Evolutionary conservation across 2,113 vertebrate species (phyloP), one percentile per base, ranked within the genome.

Genomic region (Dicaeum eximium): DNA sequence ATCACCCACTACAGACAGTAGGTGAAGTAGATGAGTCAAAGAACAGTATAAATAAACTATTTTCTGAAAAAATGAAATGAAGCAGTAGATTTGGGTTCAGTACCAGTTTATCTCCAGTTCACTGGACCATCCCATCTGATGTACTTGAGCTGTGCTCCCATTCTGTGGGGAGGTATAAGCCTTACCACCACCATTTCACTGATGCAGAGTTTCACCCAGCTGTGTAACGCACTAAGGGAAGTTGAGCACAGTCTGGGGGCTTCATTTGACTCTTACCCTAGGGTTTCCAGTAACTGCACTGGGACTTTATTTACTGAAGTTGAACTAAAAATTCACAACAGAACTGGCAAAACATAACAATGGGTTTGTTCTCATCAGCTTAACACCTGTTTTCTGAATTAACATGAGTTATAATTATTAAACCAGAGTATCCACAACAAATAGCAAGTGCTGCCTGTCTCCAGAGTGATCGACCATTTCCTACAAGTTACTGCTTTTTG

Each of bases 321-420:
- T 28, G 57, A 93, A 88, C 42, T 70, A 58, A 80, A 94, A 90
- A 70, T 31, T 81, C 75, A 60, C 42, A 69, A 60, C 58, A 62
- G 23, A 93, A 82, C 31, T 31, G 24, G 47, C 25, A 88, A 66
- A 91, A 88, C 22, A 24, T 23, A 85, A 88, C 67, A 92, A 94
- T 82, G 56, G 79, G 21, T 66, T 80, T 10, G 2, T 87, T 93
- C 64, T 92, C 71, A 87, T 90, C 58, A 88, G 38, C 40, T 80
- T 70, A 75, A 90, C 92, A 93, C 83, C 94, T 95, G 93, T 54
- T 96, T 88, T 90, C 81, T 78, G 47, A 92, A 78, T 92, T 80
- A 86, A 80, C 53, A 35, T n/a, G 35, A 65, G 80, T 70, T 88
- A 64, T 79, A 96, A 93, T 92, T 93, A 90, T 71, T 88, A 90